These are phyloP conservation scores for Heliocidaris erythrogramma DNA, from an alignment of 35 echinoderm and acorn worm genomes.

Conservation along the genomic window DNA sequence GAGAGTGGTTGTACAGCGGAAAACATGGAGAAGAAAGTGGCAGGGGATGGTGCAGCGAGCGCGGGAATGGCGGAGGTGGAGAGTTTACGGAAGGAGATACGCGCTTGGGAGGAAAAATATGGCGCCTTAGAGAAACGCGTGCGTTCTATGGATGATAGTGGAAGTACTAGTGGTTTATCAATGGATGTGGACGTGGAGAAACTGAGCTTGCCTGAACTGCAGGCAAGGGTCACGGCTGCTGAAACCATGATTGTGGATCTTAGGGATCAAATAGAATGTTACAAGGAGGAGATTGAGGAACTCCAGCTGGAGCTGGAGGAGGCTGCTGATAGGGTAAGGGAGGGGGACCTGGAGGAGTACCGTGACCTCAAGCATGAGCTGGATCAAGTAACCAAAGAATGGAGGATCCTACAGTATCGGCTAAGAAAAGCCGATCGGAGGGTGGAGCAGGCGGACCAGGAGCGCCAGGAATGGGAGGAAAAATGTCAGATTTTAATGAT, in stretches of 20 bases:
- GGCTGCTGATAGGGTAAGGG: constrained; percentile 75
- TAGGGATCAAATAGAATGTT: constrained; percentile 74
- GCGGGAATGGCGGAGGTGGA: constrained; percentile 57
- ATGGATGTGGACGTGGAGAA: constrained; percentile 60
- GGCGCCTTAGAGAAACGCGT: constrained; percentile 48
- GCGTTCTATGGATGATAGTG: constrained; percentile 61
- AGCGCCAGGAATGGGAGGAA: constrained; percentile 66
- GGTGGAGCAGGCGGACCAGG: constrained; percentile 74
- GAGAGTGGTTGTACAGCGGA: background rate
- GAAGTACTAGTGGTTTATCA: constrained; percentile 40
- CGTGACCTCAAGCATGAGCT: constrained; percentile 91
- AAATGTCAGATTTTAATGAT: constrained; percentile 53
- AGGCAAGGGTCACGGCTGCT: constrained; percentile 56
- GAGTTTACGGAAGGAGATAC: constrained; percentile 59
- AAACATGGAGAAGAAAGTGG: constrained; percentile 46
- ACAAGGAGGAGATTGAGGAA: constrained; percentile 70
- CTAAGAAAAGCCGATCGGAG: constrained; percentile 90
- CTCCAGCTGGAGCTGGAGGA: constrained; percentile 87
- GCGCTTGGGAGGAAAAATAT: constrained; percentile 53
- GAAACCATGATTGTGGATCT: constrained; percentile 73
- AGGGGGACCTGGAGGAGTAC: constrained; percentile 94
- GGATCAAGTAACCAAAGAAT: constrained; percentile 88
- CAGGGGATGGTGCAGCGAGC: background rate
- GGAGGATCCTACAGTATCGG: constrained; percentile 89
- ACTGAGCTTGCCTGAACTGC: constrained; percentile 61